These are phyloP conservation scores for Lutjanus erythropterus DNA, from an alignment of 2,113 vertebrate species.

Conservation along the genomic window DNA sequence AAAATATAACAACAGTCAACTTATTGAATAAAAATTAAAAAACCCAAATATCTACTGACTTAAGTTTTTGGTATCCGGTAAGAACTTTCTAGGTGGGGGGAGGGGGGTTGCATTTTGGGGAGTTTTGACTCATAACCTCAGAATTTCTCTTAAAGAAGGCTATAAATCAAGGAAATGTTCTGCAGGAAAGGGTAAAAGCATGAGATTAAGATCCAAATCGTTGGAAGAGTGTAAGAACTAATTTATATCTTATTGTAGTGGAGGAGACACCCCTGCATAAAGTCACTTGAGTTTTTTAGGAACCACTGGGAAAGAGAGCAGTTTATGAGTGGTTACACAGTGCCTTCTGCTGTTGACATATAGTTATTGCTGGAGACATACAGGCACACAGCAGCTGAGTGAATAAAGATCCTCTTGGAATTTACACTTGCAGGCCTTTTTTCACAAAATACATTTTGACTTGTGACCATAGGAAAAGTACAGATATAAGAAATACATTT, in stretches of 20 bases:
- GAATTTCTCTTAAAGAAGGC: background rate
- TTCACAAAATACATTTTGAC: too few relatives aligned
- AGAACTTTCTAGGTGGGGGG: background rate
- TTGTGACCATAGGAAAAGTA: too few relatives aligned
- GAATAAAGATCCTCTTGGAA: background rate
- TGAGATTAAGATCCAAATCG: background rate
- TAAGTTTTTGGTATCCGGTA: background rate
- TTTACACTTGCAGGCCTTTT: too few relatives aligned
- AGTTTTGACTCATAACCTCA: background rate
- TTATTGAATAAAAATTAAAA: background rate
- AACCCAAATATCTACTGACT: background rate
- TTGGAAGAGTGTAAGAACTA: background rate
- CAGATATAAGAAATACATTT: too few relatives aligned
- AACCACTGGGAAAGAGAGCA: background rate
- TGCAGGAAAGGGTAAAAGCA: background rate
- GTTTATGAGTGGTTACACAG: constrained; percentile 41
- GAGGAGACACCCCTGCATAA: background rate
- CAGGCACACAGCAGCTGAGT: background rate
- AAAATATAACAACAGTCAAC: background rate
- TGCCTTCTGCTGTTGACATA: constrained; percentile 51
- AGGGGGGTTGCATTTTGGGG: background rate
- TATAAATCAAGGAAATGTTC: background rate
- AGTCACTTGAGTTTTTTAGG: background rate
- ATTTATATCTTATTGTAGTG: background rate
- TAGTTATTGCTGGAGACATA: background rate